These are phyloP conservation scores for Psophia crepitans DNA, from an alignment of 2,113 vertebrate genomes.

Conservation along the genomic window DNA sequence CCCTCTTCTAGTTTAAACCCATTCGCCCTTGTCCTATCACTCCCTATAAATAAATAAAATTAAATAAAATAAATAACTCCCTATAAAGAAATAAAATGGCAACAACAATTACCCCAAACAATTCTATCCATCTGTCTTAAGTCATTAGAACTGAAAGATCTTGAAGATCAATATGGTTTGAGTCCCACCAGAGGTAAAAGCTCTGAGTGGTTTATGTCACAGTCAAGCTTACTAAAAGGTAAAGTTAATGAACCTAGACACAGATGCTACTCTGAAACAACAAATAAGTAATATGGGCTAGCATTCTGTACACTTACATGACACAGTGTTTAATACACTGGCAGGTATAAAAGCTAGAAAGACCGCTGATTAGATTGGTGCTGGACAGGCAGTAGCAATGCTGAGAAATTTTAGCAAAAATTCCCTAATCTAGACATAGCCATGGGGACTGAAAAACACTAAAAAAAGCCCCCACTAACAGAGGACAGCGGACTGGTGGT, in stretches of 20 bases:
- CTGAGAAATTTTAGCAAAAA: not conserved
- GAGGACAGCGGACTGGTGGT: not conserved
- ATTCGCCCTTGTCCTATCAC: too few relatives aligned
- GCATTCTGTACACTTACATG: not conserved
- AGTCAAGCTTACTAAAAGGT: not conserved
- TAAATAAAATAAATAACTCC: too few relatives aligned
- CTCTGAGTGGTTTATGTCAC: not conserved
- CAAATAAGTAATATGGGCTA: not conserved
- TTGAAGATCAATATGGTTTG: not conserved
- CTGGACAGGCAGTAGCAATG: not conserved
- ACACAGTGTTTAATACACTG: not conserved
- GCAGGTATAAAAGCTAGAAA: not conserved
- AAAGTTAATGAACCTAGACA: not conserved
- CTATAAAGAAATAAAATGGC: not conserved
- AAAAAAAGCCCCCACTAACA: accelerated
- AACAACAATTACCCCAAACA: not conserved
- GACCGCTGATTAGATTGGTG: not conserved
- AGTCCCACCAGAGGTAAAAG: not conserved
- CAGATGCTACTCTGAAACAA: not conserved
- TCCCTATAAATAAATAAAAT: too few relatives aligned
- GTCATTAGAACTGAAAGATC: not conserved
- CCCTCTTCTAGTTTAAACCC: too few relatives aligned
- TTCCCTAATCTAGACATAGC: not conserved
- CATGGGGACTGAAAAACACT: not conserved
- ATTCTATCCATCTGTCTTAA: not conserved